These are phyloP conservation scores for Anoplophora glabripennis DNA, from an alignment of 1,140 invertebrate genomes.

Conservation along the genomic window DNA sequence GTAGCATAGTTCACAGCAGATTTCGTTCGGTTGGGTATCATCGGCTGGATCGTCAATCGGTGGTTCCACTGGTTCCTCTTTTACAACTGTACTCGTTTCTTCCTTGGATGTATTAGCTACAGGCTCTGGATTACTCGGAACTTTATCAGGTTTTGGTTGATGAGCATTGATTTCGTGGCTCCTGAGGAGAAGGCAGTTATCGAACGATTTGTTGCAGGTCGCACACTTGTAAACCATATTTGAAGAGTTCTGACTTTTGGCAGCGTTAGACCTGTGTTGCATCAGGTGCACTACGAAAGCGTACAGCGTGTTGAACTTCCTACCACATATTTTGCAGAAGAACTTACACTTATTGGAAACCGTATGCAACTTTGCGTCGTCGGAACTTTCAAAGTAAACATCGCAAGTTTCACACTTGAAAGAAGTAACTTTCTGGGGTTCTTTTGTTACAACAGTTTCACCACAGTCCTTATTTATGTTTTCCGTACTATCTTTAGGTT, in stretches of 20 bases:
- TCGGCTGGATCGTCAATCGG: background rate
- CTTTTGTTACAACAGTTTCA: no score
- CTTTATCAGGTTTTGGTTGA: background rate
- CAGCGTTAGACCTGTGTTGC: slow-evolving; percentile 16
- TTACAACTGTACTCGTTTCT: background rate
- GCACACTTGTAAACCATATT: slow-evolving; percentile 14
- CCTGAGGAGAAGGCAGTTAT: slow-evolving; percentile 21
- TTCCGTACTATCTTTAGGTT: no score
- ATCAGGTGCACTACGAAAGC: slow-evolving; percentile 27
- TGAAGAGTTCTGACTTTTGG: background rate
- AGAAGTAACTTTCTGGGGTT: background rate
- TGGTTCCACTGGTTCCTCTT: background rate
- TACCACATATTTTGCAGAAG: slow-evolving; percentile 19
- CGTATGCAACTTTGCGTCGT: slow-evolving; percentile 10
- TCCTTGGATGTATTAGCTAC: background rate
- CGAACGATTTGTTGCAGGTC: slow-evolving; percentile 13
- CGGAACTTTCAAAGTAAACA: slow-evolving; percentile 10
- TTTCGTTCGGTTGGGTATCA: slow-evolving; percentile 9
- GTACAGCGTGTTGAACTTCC: slow-evolving; percentile 22
- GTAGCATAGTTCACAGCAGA: slow-evolving; percentile 26
- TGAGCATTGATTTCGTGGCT: slow-evolving; percentile 18
- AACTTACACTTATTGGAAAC: slow-evolving; percentile 20
- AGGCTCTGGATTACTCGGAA: background rate
- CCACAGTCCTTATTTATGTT: no score
- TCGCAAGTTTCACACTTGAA: slow-evolving; percentile 19